phyloP scores from a whole-genome alignment of 2,888 invertebrate species.

The Drosophila gaucha region DNA sequence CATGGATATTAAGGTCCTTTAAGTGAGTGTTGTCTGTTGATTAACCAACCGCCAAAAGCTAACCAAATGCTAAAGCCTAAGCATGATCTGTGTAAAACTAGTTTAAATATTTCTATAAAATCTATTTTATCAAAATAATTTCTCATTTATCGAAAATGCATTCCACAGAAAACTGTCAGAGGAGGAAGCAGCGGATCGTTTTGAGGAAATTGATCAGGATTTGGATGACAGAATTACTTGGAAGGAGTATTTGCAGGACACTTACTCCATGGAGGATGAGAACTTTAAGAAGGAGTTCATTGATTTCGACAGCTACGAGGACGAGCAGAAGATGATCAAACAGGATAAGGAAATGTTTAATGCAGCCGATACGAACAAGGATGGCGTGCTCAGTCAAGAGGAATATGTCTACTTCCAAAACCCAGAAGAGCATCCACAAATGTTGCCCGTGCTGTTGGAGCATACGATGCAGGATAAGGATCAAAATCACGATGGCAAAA shows the following conservation, averaged over 20 bases:
- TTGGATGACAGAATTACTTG: slow-evolving; percentile 93
- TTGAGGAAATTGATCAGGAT: slow-evolving; percentile 94
- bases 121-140: slow-evolving; percentile 7
- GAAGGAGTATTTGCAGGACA: slow-evolving; percentile 95
- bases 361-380: slow-evolving; percentile 93
- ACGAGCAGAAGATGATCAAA: slow-evolving; percentile 87
- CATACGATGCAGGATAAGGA: slow-evolving; percentile 96
- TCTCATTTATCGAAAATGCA: neutral
- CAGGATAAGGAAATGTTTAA: slow-evolving; percentile 95
- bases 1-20: slow-evolving; percentile 97
- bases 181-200: slow-evolving; percentile 94
- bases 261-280: slow-evolving; percentile 91
- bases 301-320: slow-evolving; percentile 86
- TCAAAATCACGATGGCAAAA: slow-evolving; percentile 91
- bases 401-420: slow-evolving; percentile 96
- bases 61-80: slow-evolving; percentile 26
- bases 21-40: slow-evolving; percentile 86
- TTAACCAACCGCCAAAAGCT: slow-evolving; percentile 59
- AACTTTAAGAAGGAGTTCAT: slow-evolving; percentile 82
- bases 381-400: slow-evolving; percentile 89
- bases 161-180: slow-evolving; percentile 89
- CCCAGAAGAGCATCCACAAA: slow-evolving; percentile 96
- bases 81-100: slow-evolving; percentile 38
- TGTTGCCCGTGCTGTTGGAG: slow-evolving; percentile 91
- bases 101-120: no score